phyloP scores from a whole-genome alignment of 2,797 vertebrate species.

The Dendrocincla fuliginosa region DNA sequence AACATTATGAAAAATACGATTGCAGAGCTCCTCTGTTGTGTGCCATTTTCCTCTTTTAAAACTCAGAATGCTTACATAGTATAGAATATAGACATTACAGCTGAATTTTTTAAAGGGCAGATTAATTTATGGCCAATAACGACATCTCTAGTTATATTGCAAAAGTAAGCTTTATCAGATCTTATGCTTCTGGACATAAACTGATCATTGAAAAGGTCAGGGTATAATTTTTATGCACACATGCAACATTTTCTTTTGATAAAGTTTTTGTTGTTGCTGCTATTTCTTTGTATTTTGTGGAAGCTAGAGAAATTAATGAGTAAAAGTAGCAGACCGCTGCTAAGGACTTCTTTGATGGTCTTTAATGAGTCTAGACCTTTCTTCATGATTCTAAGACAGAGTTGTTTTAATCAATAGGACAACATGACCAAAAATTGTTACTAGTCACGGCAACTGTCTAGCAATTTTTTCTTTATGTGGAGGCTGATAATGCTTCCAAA shows the following conservation, averaged over 20 bases:
- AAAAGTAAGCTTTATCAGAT: conserved; percentile 38
- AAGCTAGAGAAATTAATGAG: not conserved
- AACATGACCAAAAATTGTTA: not conserved
- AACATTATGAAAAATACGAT: conserved; percentile 21
- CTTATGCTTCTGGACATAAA: conserved; percentile 36
- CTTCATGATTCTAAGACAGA: not conserved
- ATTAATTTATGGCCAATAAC: conserved; percentile 54
- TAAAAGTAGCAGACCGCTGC: not conserved
- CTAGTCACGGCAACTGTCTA: not conserved
- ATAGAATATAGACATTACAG: not conserved
- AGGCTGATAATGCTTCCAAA: not conserved
- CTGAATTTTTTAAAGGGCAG: conserved; percentile 25
- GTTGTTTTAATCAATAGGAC: not conserved
- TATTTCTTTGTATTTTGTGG: not conserved
- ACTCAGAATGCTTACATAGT: not conserved
- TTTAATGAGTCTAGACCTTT: not conserved
- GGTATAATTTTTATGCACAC: conserved; percentile 29
- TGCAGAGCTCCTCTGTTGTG: conserved; percentile 32
- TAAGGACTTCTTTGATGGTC: not conserved
- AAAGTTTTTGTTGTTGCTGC: not conserved
- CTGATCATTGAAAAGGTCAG: conserved; percentile 48
- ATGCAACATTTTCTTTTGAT: not conserved
- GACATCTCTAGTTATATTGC: not conserved
- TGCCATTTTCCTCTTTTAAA: conserved; percentile 37
- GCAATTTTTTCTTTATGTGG: not conserved